Evolutionary conservation across 2,888 invertebrate species (phyloP).

Genomic region (Vandiemenella viatica): DNA sequence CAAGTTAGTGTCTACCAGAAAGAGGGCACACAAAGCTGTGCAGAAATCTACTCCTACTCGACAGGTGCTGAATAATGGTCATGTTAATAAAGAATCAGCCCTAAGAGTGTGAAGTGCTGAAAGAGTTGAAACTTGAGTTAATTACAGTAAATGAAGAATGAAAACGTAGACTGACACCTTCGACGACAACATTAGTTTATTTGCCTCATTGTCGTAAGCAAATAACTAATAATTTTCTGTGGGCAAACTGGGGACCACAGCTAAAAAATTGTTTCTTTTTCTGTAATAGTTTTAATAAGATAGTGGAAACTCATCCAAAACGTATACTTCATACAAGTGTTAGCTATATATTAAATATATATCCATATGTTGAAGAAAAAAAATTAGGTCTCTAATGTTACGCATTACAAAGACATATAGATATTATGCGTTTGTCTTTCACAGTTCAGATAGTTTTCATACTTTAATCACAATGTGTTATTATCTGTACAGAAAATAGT

Average conservation of each 20-base stretch:
- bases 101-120: slow-evolving; percentile 54
- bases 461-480: too few relatives aligned
- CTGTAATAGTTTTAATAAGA: slow-evolving; percentile 62
- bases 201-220: slow-evolving; percentile 81
- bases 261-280: slow-evolving; percentile 56
- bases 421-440: too few relatives aligned
- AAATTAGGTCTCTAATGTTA: too few relatives aligned
- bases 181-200: slow-evolving; percentile 49
- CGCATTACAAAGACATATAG: too few relatives aligned
- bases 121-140: slow-evolving; percentile 39
- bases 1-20: too few relatives aligned
- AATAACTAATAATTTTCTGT: slow-evolving; percentile 73
- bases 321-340: slow-evolving; percentile 36
- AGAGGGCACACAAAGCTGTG: too few relatives aligned
- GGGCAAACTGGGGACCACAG: slow-evolving; percentile 62
- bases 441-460: too few relatives aligned
- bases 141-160: slow-evolving; percentile 61
- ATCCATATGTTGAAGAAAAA: slow-evolving; percentile 43
- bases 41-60: too few relatives aligned
- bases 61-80: too few relatives aligned
- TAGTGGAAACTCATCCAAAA: slow-evolving; percentile 41
- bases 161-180: slow-evolving; percentile 39
- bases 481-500: too few relatives aligned
- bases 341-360: slow-evolving; percentile 44
- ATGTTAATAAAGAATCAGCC: too few relatives aligned